Base-by-base conservation (phyloP, 2,113 vertebrate genomes). In the Xenopus tropicalis region DNA sequence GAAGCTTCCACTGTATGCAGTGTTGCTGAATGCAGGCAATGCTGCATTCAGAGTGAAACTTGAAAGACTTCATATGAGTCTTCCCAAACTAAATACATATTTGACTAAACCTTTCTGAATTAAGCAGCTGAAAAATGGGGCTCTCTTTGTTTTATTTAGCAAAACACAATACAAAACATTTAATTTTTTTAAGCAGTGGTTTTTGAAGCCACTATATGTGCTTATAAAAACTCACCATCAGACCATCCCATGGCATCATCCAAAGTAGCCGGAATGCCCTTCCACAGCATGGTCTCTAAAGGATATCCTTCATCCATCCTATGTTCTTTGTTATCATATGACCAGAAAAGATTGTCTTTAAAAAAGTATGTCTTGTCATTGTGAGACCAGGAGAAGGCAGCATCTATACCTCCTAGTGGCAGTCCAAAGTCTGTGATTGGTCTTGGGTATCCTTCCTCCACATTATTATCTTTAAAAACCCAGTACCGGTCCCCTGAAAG, bases 331-430 rank as follows among this genome's bases (percentile, higher is more conserved):
- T 99, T 95, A 0, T 98, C 88, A 0, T 95, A 98, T 78, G 95
- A 86, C 97, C 97, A 99, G 88, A 93, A 96, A 43, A 86, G 88
- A 78, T 83, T 89, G 84, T 93, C 95, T 86, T 94, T 98, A 89
- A 99, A 98, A 90, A 98, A 98, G 80, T 98, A 98, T 59, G 96
- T 97, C 90, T 96, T 98, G 80, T 96, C 95, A 64, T 93, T 95
- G 88, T 94, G 94, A 2, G 92, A 85, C 94, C 96, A 98, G 84
- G 94, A 93, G 58, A 98, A 96, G 13, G 93, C 95, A 0, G 94
- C 95, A 0, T 98, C 95, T 1, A 98, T 83, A 10, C 93, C 93
- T 42, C 94, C 94, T 1, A 72, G 77, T 0, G 97, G 94, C 46
- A 98, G 87, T 61, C 95, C 93, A 0, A 97, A 98, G 88, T 99